A percentile compares a stretch with the other conserved stretches of the same genome.
phyloP scores from a whole-genome alignment of 2,888 invertebrate genomes.

The Drosophila greeni region DNA sequence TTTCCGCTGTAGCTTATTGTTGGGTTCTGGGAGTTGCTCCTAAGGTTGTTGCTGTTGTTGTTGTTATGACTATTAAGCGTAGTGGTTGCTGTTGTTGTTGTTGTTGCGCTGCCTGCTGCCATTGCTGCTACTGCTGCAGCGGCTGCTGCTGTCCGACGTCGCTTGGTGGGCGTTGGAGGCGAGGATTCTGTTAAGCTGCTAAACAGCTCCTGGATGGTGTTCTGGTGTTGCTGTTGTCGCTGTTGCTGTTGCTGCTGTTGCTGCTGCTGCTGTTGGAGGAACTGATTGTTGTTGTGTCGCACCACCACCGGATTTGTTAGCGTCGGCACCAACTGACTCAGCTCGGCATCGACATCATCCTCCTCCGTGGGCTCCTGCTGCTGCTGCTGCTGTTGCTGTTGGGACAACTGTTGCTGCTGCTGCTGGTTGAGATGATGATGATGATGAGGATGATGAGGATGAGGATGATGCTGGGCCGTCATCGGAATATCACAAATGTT shows the following conservation, averaged over 20 bases:
- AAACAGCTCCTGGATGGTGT: slow-evolving; percentile 65
- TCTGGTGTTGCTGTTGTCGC: slow-evolving; percentile 40
- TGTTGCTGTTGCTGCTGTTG: slow-evolving; percentile 24
- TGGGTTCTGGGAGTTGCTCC: slow-evolving; percentile 48
- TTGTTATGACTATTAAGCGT: slow-evolving; percentile 63
- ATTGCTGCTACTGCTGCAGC: slow-evolving; percentile 41
- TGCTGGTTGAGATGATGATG: slow-evolving; percentile 39
- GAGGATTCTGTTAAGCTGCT: slow-evolving; percentile 60
- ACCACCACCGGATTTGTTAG: slow-evolving; percentile 63
- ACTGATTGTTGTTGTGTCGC: slow-evolving; percentile 37
- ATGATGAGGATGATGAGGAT: slow-evolving; percentile 28
- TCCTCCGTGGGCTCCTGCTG: slow-evolving; percentile 41
- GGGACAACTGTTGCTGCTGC: slow-evolving; percentile 25
- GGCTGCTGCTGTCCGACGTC: slow-evolving; percentile 51
- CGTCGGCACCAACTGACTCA: slow-evolving; percentile 62
- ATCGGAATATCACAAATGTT: slow-evolving; percentile 72
- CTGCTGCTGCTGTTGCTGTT: too few species aligned
- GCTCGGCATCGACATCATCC: slow-evolving; percentile 60
- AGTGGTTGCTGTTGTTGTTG: slow-evolving; percentile 46
- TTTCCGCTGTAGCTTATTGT: slow-evolving; percentile 49
- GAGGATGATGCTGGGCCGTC: slow-evolving; percentile 54
- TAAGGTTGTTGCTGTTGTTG: slow-evolving; percentile 46
- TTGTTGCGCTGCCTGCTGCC: slow-evolving; percentile 47
- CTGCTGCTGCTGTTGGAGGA: slow-evolving; percentile 27
- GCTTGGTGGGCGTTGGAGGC: slow-evolving; percentile 54